phyloP scores from a whole-genome alignment of 2,888 invertebrate species.

The Alentia gelatinosa region DNA sequence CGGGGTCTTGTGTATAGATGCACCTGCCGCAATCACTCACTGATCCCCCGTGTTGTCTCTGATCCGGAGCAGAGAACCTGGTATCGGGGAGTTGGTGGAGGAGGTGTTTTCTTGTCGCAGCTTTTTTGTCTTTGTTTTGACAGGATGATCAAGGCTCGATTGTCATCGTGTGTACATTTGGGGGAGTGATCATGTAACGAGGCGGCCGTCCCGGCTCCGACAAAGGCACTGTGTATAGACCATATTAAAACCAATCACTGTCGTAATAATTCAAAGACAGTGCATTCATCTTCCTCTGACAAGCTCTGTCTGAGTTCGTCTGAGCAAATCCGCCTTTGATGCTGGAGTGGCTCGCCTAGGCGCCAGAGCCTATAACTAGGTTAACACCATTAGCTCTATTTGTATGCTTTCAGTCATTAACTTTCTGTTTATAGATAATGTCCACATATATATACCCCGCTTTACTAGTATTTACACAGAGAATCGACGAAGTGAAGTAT shows the following conservation, averaged over 20 bases:
- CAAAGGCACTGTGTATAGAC: constrained; percentile 33
- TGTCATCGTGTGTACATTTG: neutral
- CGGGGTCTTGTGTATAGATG: neutral
- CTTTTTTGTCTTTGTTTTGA: neutral
- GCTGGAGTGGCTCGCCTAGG: neutral
- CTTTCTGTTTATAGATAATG: too few relatives aligned
- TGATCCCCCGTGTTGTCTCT: neutral
- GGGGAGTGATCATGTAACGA: neutral
- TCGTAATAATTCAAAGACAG: constrained; percentile 12
- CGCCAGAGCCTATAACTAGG: neutral
- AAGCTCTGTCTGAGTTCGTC: neutral
- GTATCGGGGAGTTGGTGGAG: neutral
- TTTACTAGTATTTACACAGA: too few relatives aligned
- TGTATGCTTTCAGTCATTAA: neutral
- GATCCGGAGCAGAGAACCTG: neutral
- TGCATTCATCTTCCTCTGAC: constrained; percentile 18
- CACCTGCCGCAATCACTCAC: neutral
- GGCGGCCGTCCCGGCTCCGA: neutral
- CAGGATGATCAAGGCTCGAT: constrained; percentile 24
- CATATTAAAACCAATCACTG: constrained; percentile 42
- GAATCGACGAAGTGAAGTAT: too few relatives aligned
- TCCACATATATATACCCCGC: too few relatives aligned
- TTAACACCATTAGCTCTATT: too few relatives aligned
- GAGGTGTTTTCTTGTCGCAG: neutral
- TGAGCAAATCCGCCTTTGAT: neutral